These are phyloP conservation scores for Syngnathus rostellatus DNA, from an alignment of 2,797 vertebrate species.

Conservation along the genomic window DNA sequence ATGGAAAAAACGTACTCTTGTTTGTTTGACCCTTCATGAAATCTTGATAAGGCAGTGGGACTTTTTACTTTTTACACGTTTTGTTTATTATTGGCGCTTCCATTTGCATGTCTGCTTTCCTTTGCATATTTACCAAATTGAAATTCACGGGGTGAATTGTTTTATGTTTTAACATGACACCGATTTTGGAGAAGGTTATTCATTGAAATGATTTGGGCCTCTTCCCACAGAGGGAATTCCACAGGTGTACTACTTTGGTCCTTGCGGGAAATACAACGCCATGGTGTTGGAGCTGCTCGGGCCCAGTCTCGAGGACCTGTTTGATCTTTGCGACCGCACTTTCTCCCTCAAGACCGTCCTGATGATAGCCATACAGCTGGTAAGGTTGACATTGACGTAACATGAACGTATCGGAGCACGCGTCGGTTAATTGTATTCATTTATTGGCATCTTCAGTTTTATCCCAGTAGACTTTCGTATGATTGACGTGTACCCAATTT, in stretches of 20 bases:
- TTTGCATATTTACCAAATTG: neutral
- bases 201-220: slow-evolving; percentile 14
- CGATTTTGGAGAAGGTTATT: neutral
- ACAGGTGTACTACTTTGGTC: slow-evolving; percentile 98
- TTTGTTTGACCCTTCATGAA: neutral
- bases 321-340: slow-evolving; percentile 94
- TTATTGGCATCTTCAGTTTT: too few species aligned
- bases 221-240: slow-evolving; percentile 87
- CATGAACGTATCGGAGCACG: neutral
- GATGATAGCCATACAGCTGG: slow-evolving; percentile 99
- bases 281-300: slow-evolving; percentile 98
- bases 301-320: slow-evolving; percentile 96
- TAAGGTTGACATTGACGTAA: slow-evolving; percentile 49
- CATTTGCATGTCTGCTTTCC: slow-evolving; percentile 8
- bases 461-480: too few species aligned
- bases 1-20: neutral
- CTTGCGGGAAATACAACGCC: slow-evolving; percentile 96
- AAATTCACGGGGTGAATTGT: neutral
- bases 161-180: neutral
- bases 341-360: slow-evolving; percentile 98
- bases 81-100: neutral
- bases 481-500: too few species aligned
- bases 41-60: neutral
- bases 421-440: neutral
- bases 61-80: neutral